These are phyloP conservation scores for Chiropotes sagulatus DNA, from an alignment of 2,797 vertebrate species.

Conservation along the genomic window DNA sequence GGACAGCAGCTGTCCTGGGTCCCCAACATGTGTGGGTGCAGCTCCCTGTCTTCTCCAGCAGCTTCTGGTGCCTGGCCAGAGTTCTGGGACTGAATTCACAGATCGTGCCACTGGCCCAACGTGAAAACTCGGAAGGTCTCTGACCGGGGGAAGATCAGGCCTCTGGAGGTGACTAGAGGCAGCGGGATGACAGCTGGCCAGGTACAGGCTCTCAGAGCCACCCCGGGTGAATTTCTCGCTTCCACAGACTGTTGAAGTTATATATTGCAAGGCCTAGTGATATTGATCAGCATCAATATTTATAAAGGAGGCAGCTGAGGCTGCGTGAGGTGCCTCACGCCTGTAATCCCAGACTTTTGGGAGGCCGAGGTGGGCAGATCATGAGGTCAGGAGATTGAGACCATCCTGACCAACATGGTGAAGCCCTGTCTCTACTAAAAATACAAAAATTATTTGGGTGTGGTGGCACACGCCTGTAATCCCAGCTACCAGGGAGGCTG, in stretches of 20 bases:
- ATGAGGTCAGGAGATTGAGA: background rate
- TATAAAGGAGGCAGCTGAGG: background rate
- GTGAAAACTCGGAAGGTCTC: background rate
- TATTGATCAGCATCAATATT: background rate
- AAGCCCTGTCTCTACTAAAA: background rate
- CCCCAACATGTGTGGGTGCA: fast-evolving
- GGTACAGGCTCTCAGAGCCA: background rate
- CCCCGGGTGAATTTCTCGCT: background rate
- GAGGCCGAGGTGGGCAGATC: background rate
- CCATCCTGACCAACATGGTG: background rate
- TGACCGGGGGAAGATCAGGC: background rate
- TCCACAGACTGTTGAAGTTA: background rate
- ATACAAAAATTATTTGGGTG: background rate
- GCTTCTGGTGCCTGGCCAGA: background rate
- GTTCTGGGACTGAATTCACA: background rate
- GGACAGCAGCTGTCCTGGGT: background rate
- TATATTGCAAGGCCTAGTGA: background rate
- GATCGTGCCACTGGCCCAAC: fast-evolving
- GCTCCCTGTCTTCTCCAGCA: background rate
- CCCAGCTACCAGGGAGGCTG: background rate
- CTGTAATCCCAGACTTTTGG: background rate
- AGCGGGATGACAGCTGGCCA: background rate
- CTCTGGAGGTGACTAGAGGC: background rate
- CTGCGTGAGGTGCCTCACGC: background rate
- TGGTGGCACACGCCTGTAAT: background rate